A percentile compares a stretch with the other conserved stretches of the same genome.
phyloP scores from a whole-genome alignment of 2,113 vertebrate genomes.

The Cephalopholis sonnerati region DNA sequence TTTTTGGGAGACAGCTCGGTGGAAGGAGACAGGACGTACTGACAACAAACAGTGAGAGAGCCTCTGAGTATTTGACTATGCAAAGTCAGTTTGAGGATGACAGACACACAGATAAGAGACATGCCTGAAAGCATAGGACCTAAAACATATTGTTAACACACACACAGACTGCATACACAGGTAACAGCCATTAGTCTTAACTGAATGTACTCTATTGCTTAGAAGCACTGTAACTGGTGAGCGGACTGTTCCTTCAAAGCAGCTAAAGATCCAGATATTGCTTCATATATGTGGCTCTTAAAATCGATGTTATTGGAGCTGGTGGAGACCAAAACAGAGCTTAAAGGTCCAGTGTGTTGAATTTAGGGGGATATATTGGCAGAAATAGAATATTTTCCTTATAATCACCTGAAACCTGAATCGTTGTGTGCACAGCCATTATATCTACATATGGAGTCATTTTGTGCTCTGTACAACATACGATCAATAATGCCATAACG shows the following conservation, averaged over 20 bases:
- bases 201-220: not conserved
- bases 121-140: constrained; percentile 1
- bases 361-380: too few relatives aligned
- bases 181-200: not conserved
- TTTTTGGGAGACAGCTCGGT: constrained; percentile 6
- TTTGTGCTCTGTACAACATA: too few relatives aligned
- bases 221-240: not conserved
- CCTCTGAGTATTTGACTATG: constrained; percentile 7
- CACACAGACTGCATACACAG: not conserved
- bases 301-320: not conserved
- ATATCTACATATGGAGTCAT: too few relatives aligned
- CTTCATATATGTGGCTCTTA: not conserved
- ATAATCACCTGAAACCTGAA: too few relatives aligned
- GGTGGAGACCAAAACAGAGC: not conserved
- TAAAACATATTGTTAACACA: not conserved
- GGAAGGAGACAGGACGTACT: not conserved
- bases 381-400: too few relatives aligned
- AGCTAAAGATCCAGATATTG: too few relatives aligned
- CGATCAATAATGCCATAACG: too few relatives aligned
- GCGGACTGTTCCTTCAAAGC: not conserved
- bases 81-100: constrained; percentile 16
- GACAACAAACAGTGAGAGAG: constrained; percentile 19
- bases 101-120: not conserved
- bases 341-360: not conserved
- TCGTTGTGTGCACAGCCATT: too few relatives aligned